These are phyloP conservation scores for Pachydiplax longipennis DNA, from an alignment of 2,888 invertebrate species.

Conservation along the genomic window DNA sequence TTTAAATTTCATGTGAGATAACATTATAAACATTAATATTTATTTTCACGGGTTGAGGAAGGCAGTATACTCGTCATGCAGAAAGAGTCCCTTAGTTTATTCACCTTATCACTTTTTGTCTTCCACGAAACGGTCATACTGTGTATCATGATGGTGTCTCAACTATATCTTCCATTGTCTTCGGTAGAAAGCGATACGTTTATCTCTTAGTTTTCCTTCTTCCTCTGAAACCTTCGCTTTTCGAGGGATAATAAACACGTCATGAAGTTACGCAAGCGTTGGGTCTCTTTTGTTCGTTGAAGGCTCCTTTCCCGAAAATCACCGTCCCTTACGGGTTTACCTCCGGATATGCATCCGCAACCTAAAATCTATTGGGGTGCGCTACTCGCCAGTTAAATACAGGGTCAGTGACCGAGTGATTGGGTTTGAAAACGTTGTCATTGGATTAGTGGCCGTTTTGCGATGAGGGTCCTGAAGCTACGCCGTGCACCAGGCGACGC, in stretches of 20 bases:
- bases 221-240: neutral
- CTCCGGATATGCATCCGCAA: neutral
- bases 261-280: neutral
- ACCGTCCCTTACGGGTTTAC: neutral
- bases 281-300: neutral
- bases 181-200: too few species aligned
- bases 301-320: neutral
- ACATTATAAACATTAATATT: too few species aligned
- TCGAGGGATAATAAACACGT: neutral
- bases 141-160: too few species aligned
- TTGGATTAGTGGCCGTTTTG: conserved; percentile 17
- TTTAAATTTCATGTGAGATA: too few species aligned
- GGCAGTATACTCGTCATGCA: too few species aligned
- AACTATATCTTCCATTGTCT: too few species aligned
- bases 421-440: conserved; percentile 38
- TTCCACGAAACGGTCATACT: too few species aligned
- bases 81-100: too few species aligned
- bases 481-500: neutral
- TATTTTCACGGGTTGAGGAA: too few species aligned
- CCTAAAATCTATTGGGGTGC: neutral
- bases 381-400: conserved; percentile 2
- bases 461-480: neutral
- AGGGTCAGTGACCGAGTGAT: conserved; percentile 35
- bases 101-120: too few species aligned
- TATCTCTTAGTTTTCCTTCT: neutral